Percentiles rank a stretch among this genome's conserved stretches.
phyloP scores from a whole-genome alignment of 2,888 invertebrate species.

The Orgyia antiqua region DNA sequence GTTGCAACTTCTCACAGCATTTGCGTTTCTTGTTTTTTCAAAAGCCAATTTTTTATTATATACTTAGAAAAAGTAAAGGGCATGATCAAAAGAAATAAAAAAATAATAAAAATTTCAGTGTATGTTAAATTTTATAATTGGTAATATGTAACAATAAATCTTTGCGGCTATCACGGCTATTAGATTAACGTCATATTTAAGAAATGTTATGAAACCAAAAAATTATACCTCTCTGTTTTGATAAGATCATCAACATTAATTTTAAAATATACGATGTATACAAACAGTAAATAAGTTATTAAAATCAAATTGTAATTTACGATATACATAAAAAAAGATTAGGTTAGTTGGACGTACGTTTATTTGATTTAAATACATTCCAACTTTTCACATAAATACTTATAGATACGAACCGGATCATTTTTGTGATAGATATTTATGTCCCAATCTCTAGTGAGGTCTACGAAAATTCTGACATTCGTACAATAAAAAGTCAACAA shows the following conservation, averaged over 20 bases:
- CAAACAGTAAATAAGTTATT: constrained; percentile 68
- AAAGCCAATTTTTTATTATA: too few relatives aligned
- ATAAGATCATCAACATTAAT: constrained; percentile 55
- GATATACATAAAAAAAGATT: constrained; percentile 71
- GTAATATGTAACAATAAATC: too few relatives aligned
- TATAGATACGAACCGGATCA: constrained; percentile 48
- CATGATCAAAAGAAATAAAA: too few relatives aligned
- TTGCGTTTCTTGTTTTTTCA: too few relatives aligned
- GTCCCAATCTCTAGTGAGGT: constrained; percentile 46
- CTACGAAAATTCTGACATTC: constrained; percentile 65
- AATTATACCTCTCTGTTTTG: constrained; percentile 36
- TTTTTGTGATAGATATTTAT: constrained; percentile 61
- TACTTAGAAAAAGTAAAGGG: too few relatives aligned
- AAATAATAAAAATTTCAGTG: too few relatives aligned
- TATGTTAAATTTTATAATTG: too few relatives aligned
- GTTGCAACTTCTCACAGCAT: too few relatives aligned
- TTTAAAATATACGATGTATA: constrained; percentile 41
- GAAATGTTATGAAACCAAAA: constrained; percentile 38
- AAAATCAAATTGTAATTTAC: constrained; percentile 71
- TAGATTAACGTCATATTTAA: constrained; percentile 16
- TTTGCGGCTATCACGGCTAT: constrained; percentile 7
- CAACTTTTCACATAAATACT: constrained; percentile 49
- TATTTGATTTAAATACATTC: constrained; percentile 63
- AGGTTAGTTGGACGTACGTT: constrained; percentile 43
- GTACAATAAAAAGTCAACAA: constrained; percentile 67